Conservation (phyloP, 2,113 vertebrate genomes). For the Bos javanicus region DNA sequence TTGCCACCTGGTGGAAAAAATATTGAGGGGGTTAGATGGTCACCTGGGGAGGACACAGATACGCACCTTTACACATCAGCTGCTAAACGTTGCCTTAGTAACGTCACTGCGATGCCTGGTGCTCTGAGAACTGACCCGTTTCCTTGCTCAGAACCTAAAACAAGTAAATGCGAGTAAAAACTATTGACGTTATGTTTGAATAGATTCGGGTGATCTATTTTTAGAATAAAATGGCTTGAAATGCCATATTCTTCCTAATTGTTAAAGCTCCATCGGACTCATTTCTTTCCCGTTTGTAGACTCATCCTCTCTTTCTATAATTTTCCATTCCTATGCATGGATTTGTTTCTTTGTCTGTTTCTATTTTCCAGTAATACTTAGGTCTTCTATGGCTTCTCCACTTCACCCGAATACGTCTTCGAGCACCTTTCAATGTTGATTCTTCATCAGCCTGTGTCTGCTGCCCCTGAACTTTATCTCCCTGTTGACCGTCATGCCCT, state of each 20-base stretch:
- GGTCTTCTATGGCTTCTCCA: not conserved
- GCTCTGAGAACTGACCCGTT: not conserved
- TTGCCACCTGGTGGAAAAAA: conserved; percentile 71
- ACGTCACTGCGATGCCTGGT: fast-evolving
- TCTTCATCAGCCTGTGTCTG: not conserved
- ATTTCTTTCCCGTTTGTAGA: not conserved
- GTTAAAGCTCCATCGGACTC: not conserved
- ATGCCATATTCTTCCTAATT: not conserved
- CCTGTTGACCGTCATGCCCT: not conserved
- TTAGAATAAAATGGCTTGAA: not conserved
- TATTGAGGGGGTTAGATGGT: conserved; percentile 43
- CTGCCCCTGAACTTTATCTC: not conserved
- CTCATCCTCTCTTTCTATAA: not conserved
- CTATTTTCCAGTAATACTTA: not conserved
- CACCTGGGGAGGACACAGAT: not conserved
- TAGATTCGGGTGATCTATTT: not conserved
- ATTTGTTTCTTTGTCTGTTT: not conserved
- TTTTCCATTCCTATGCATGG: not conserved
- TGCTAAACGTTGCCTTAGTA: not conserved
- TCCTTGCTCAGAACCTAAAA: not conserved
- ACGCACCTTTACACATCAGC: fast-evolving
- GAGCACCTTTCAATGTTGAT: not conserved
- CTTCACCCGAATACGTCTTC: not conserved
- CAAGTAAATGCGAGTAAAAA: not conserved
- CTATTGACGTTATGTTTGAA: not conserved